phyloP scores from a whole-genome alignment of 2,797 vertebrate species.

The Rhincodon typus region DNA sequence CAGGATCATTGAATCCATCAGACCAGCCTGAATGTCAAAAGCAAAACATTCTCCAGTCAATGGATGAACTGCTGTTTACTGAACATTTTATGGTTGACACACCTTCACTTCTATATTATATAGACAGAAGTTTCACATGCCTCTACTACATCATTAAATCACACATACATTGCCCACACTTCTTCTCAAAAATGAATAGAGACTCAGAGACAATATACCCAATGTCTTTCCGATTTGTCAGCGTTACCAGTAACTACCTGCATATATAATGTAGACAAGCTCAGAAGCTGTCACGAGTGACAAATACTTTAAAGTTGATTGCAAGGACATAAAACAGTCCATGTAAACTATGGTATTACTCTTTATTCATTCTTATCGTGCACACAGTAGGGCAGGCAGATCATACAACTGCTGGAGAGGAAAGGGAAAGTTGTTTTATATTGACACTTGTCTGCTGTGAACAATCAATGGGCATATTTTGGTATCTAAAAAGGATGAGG shows the following conservation, averaged over 20 bases:
- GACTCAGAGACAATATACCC: neutral
- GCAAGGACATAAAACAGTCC: neutral
- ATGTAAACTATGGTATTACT: neutral
- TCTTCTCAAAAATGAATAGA: neutral
- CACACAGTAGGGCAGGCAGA: neutral
- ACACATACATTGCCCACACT: neutral
- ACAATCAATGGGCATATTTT: neutral
- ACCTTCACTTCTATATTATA: neutral
- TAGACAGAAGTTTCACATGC: neutral
- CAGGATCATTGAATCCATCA: neutral
- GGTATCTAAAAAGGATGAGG: neutral
- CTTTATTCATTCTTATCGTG: neutral
- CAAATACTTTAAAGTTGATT: neutral
- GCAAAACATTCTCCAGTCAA: neutral
- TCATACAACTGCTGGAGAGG: neutral
- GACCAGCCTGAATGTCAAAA: neutral
- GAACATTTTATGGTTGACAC: neutral
- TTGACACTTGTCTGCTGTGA: neutral
- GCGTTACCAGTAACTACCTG: neutral
- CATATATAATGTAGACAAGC: neutral
- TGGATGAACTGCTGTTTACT: neutral
- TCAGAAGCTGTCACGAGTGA: neutral
- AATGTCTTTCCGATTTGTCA: neutral
- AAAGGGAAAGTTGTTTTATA: neutral
- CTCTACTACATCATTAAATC: neutral